These are phyloP conservation scores for Channa maculata DNA, from an alignment of 2,113 vertebrate species.

Conservation along the genomic window DNA sequence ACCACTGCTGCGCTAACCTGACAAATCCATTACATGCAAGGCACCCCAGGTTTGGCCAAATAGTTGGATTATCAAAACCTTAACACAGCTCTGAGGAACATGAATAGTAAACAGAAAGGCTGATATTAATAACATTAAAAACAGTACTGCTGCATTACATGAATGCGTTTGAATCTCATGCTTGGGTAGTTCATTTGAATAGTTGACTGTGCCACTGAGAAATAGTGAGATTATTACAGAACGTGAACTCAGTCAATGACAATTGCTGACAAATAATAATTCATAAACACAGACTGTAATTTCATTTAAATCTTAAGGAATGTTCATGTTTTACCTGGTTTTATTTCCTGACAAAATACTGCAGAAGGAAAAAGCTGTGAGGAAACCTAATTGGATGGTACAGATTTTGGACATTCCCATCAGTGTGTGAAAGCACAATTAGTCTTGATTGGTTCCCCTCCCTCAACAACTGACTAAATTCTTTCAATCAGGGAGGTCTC, in stretches of 20 bases:
- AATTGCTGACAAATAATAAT: neutral
- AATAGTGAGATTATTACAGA: neutral
- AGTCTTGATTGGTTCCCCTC: slow-evolving; percentile 52
- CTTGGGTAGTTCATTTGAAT: neutral
- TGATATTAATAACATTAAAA: neutral
- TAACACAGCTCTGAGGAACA: neutral
- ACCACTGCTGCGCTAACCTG: neutral
- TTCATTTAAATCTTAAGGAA: neutral
- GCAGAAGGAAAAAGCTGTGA: neutral
- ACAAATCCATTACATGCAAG: neutral
- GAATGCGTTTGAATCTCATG: neutral
- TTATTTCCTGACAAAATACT: neutral
- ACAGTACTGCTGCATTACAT: neutral
- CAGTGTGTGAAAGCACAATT: slow-evolving; percentile 43
- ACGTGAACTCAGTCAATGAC: neutral
- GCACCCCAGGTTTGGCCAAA: neutral
- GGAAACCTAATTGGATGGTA: slow-evolving; percentile 4
- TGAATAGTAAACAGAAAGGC: neutral
- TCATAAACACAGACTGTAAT: too few relatives aligned
- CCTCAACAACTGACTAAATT: slow-evolving; percentile 10
- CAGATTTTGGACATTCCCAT: slow-evolving; percentile 23
- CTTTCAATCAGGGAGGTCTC: slow-evolving; percentile 35
- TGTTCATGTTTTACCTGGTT: neutral
- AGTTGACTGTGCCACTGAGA: neutral
- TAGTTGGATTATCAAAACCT: neutral